Evolutionary conservation across 2,113 vertebrate species (phyloP).

Genomic region (Zapornia atra): DNA sequence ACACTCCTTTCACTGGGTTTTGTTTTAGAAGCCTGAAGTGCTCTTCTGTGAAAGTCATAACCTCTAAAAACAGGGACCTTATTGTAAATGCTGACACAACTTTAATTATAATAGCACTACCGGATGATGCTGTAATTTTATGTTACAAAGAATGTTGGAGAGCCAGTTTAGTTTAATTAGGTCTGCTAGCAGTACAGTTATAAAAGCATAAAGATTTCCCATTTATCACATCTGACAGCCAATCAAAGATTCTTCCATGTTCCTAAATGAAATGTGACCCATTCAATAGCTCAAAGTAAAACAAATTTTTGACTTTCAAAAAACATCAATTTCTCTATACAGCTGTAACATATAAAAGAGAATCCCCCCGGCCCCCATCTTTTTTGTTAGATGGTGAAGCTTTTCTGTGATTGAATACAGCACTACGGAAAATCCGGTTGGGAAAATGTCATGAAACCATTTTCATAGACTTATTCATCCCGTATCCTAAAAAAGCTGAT

Average conservation of each 20-base stretch:
- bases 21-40: conserved; percentile 26
- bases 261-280: conserved; percentile 79
- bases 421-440: background rate
- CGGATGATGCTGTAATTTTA: conserved; percentile 66
- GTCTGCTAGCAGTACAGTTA: conserved; percentile 71
- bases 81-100: conserved; percentile 68
- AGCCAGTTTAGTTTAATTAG: conserved; percentile 78
- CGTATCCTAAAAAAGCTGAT: background rate
- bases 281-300: conserved; percentile 67
- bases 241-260: conserved; percentile 74
- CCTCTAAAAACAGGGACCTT: conserved; percentile 39
- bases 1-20: background rate
- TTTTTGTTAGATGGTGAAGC: background rate
- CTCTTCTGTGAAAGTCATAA: conserved; percentile 44
- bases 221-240: conserved; percentile 82
- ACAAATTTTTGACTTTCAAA: conserved; percentile 19
- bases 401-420: background rate
- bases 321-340: background rate
- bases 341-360: background rate
- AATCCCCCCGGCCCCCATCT: background rate
- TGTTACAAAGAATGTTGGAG: conserved; percentile 67
- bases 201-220: conserved; percentile 82
- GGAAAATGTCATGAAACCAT: background rate
- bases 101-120: conserved; percentile 67
- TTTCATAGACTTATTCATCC: background rate